A percentile compares a stretch with the other conserved stretches of the same genome.
Evolutionary conservation across 2,797 vertebrate genomes (phyloP).

Genomic region (Lagocephalus sceleratus): DNA sequence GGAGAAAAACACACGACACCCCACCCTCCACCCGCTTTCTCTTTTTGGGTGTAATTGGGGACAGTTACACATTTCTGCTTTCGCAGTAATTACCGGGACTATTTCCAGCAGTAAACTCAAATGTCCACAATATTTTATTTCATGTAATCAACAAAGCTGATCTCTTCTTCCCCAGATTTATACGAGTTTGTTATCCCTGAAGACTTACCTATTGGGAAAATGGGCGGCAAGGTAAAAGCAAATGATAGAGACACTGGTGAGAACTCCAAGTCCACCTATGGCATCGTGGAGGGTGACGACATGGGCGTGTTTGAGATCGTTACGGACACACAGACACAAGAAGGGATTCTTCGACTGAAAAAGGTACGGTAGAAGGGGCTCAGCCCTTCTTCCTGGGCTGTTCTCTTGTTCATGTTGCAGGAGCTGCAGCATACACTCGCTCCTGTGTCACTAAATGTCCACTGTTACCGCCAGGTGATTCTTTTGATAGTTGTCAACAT

Average conservation of each 20-base stretch:
- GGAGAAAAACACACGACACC: slow-evolving; percentile 15
- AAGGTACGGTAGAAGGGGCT: slow-evolving; percentile 76
- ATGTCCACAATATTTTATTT: slow-evolving; percentile 7
- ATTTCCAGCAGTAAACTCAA: not conserved
- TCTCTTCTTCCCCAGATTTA: slow-evolving; percentile 75
- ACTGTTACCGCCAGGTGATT: too few relatives aligned
- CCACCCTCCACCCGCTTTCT: too few relatives aligned
- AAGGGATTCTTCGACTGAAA: slow-evolving; percentile 90
- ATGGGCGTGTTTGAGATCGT: slow-evolving; percentile 88
- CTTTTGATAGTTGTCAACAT: too few relatives aligned
- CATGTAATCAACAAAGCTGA: slow-evolving; percentile 15
- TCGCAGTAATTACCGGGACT: not conserved
- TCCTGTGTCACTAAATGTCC: too few relatives aligned
- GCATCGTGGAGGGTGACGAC: slow-evolving; percentile 92
- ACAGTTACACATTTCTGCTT: not conserved
- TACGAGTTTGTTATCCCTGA: slow-evolving; percentile 95
- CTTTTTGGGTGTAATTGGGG: too few relatives aligned
- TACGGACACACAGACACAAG: slow-evolving; percentile 88
- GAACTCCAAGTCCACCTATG: slow-evolving; percentile 91
- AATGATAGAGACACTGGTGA: slow-evolving; percentile 93
- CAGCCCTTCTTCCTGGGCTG: not conserved
- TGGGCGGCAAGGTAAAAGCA: slow-evolving; percentile 90
- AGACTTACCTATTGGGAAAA: slow-evolving; percentile 85
- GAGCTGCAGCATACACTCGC: not conserved
- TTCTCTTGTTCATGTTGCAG: not conserved